Base-by-base conservation (phyloP, 2,113 vertebrate genomes). In the Salvelinus sp. region DNA sequence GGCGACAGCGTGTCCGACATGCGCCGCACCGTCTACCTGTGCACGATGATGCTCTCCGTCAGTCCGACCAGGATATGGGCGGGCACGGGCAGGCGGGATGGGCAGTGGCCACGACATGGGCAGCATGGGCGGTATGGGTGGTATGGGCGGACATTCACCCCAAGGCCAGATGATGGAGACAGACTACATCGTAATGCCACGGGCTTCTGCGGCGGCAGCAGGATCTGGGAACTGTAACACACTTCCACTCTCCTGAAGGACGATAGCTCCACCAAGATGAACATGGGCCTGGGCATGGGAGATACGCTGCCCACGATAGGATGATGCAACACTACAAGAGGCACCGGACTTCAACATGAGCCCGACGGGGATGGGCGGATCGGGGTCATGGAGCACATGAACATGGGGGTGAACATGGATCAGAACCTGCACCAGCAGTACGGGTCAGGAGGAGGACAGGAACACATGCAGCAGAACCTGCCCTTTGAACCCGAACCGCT, bases 111-210 rank as follows among this genome's bases (percentile, higher is more conserved):
- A 54, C 50, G 50, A 54, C 50, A 54, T 54, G 50, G 50, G 13
- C 13, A 5, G 1, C 5, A 14, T 54, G 50, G 50, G 50, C 3
- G 50, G 50, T 18, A 14, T 54, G 13, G 50, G 50, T 0, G 14
- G 95, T 77, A 87, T 95, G 48, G 79, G 69, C 9, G 75, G 82
- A 12, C 86, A 94, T 73, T 93, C 93, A 78, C 93, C 94, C 82
- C 96, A 96, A 78, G 95, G 97, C 54, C 91, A 95, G 88, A 96
- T 97, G 95, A 95, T 99, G 94, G 98, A 99, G 86, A 97, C 96
- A 6, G 98, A 99, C 94, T 99, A 99, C 82, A 99, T 99, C 5
- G 96, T 99, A 68, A 96, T 99, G 97, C 98, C 97, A 27, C 92
- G 93, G 1, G 87, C 82, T 71, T 91, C 93, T 0, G 87, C 86